phyloP scores from a whole-genome alignment of 2,888 invertebrate genomes.

The Cyaniris semiargus region DNA sequence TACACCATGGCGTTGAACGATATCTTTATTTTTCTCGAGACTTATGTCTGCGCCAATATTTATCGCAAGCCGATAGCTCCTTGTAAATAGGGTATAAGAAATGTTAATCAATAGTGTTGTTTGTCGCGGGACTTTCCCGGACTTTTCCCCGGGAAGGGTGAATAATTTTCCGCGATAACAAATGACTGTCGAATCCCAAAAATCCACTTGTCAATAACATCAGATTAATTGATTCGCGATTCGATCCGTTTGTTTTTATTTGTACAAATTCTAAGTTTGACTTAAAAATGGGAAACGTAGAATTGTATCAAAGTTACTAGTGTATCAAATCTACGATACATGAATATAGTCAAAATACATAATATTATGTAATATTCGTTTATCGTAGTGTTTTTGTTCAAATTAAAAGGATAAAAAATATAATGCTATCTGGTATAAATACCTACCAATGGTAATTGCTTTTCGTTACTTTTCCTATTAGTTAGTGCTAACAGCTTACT shows the following conservation, averaged over 20 bases:
- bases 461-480: no score
- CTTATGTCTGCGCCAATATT: slow-evolving; percentile 4
- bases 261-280: neutral
- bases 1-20: neutral
- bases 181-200: slow-evolving; percentile 57
- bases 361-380: no score
- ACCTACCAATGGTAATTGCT: no score
- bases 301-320: no score
- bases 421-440: no score
- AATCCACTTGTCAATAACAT: slow-evolving; percentile 54
- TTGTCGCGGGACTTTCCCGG: slow-evolving; percentile 19
- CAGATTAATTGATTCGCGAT: slow-evolving; percentile 1
- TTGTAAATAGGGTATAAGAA: slow-evolving; percentile 2
- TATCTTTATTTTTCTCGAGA: neutral
- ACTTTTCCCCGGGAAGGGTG: slow-evolving; percentile 56
- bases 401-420: no score
- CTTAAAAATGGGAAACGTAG: neutral
- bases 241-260: neutral
- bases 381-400: no score
- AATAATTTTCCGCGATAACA: slow-evolving; percentile 59
- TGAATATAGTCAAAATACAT: no score
- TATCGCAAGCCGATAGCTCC: neutral
- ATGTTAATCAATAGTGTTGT: slow-evolving; percentile 22
- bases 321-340: no score
- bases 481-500: no score